Evolutionary conservation across 2,113 vertebrate species (phyloP).

Genomic region (Thryonomys swinderianus): DNA sequence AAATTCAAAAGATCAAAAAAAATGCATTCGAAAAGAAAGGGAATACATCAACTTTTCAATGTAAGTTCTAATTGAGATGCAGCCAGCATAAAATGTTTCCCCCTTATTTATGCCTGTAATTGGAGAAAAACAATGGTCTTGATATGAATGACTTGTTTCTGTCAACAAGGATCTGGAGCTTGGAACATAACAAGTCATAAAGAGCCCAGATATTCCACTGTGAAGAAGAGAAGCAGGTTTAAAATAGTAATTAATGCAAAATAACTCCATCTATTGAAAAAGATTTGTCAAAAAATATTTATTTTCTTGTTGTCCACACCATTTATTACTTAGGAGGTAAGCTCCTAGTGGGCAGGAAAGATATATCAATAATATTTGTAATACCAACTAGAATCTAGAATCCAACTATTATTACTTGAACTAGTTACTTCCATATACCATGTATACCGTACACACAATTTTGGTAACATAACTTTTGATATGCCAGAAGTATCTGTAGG

Average conservation of each 20-base stretch:
- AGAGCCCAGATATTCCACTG: background rate
- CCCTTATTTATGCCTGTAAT: background rate
- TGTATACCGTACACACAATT: constrained; percentile 60
- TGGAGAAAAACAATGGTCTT: background rate
- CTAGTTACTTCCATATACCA: constrained; percentile 26
- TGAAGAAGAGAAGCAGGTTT: constrained; percentile 27
- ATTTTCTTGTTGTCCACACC: constrained; percentile 3
- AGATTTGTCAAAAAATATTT: constrained; percentile 30
- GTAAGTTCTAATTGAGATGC: constrained; percentile 17
- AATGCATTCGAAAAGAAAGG: background rate
- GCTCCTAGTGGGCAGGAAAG: constrained; percentile 77
- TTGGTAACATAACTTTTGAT: constrained; percentile 50
- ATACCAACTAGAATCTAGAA: background rate
- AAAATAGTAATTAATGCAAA: constrained; percentile 1
- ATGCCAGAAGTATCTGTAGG: constrained; percentile 26
- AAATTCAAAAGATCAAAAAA: background rate
- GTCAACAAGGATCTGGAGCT: constrained; percentile 27
- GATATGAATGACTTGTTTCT: background rate
- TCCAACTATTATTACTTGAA: constrained; percentile 17
- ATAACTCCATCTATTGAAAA: background rate
- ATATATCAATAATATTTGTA: constrained; percentile 13
- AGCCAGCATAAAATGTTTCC: background rate
- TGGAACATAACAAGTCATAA: background rate
- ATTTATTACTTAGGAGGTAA: constrained; percentile 70
- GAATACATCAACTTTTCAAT: constrained; percentile 2